Base-by-base conservation (phyloP, 2,797 vertebrate genomes). In the Myioborus miniatus region DNA sequence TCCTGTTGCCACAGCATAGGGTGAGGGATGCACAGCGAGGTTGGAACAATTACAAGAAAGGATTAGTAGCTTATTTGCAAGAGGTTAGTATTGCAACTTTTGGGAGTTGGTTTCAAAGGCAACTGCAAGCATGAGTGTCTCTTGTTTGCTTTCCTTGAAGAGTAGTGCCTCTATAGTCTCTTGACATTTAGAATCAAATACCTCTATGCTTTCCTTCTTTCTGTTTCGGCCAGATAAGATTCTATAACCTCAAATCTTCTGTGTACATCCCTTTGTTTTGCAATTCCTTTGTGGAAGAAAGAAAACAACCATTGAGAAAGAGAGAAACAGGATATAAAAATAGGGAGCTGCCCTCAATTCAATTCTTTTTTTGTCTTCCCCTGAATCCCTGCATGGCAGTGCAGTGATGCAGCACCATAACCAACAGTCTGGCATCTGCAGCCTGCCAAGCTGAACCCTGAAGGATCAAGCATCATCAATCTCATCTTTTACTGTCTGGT, bases 101-200 rank as follows among this genome's bases (percentile, higher is more conserved):
- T 88, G 49, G 83, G 87, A 93, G 44, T 53, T 90, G 34, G 37
- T 96, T 95, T 96, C 63, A 95, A 90, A 88, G 68, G 39, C 72
- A 68, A 1, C 55, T 91, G 41, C 37, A 81, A 95, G 67, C 70
- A 30, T 23, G 60, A 92, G 19, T 87, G 56, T 81, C 62, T 68
- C 47, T 70, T 4, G 2, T 78, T 77, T 82, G 20, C 10, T 84
- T 39, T 84, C 49, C 3, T 1, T 82, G 24, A 86, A 60, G 64
- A 37, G 6, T 43, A 52, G 41, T 69, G 72, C 32, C 23, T 76
- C 64, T 81, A 8, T 37, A 52, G 36, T 89, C 83, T 83, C 55
- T 47, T 93, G 81, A 82, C 64, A 69, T 92, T 94, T 77, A 89
- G 60, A 83, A 69, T 87, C 65, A 91, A 74, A 62, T 80, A 83